Evolutionary conservation across 2,888 invertebrate genomes (phyloP), one percentile per base, ranked within the genome.

Genomic region (Polydrusus cervinus): DNA sequence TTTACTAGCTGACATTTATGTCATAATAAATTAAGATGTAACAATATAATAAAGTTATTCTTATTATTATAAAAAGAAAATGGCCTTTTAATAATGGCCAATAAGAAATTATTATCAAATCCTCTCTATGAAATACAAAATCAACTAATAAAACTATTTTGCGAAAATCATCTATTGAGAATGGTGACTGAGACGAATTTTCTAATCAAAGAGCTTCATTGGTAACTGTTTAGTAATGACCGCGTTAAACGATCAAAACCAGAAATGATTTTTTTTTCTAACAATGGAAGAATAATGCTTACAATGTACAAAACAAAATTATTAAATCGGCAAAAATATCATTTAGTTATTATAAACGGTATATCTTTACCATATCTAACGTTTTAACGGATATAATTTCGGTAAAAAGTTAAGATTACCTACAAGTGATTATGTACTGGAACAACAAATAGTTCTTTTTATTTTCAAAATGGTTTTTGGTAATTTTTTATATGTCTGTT

Each of bases 61-160:
- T 43, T 43, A 43, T 47, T 47, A 47, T 47, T 38, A 18, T 38
- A 60, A 30, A 57, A 60, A 30, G 38, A 60, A 38, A 18, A 60
- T 60, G 38, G 57, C 57, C 16, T 60, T 60, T 34, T 57, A 57
- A 60, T 60, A 60, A 69, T 60, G 60, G 34, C 69, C 69, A 60
- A 69, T 69, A 69, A 69, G 69, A 57, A 69, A 18, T 60, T 40
- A 69, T 60, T 69, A 60, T 69, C 60, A 45, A n/a, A 69, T 60
- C 8, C 47, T 69, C 47, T 69, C 25, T 60, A 69, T 69, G 47
- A 68, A 69, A 60, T 57, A 69, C 43, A 45, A 57, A 67, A 67
- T 67, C 25, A 8, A 66, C 34, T 34, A 34, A 34, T 34, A 34
- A 55, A 67, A n/a, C 13, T 34, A 14, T 69, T 34, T 18, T 43